Conservation (phyloP, 2,797 vertebrate genomes). For the Coreius guichenoti region DNA sequence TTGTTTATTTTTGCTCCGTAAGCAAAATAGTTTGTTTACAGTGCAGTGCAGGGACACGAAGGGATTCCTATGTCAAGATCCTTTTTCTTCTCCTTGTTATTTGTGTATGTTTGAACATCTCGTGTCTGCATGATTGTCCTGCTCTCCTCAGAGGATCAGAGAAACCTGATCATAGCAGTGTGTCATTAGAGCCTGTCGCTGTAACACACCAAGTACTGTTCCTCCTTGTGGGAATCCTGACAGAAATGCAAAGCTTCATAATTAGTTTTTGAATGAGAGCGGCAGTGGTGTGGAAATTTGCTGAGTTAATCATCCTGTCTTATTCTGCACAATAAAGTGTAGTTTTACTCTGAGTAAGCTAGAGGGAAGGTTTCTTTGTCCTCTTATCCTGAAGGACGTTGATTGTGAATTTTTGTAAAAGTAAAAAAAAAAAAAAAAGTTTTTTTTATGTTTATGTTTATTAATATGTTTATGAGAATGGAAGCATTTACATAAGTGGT, state of each 20-base stretch:
- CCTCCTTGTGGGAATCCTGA: conserved; percentile 49
- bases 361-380: conserved; percentile 4
- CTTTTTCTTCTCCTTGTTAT: conserved; percentile 10
- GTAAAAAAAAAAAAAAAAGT: neutral
- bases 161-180: conserved; percentile 26
- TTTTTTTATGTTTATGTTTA: too few relatives aligned
- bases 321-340: conserved; percentile 21
- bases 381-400: conserved; percentile 12
- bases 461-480: neutral
- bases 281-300: conserved; percentile 67
- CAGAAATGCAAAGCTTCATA: conserved; percentile 69
- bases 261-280: conserved; percentile 70
- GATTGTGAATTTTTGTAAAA: neutral
- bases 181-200: neutral
- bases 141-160: conserved; percentile 8
- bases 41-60: neutral
- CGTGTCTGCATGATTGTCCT: neutral
- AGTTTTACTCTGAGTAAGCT: conserved; percentile 16
- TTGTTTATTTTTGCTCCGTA: neutral
- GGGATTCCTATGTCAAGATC: neutral
- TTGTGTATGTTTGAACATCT: conserved; percentile 25
- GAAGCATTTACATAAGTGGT: conserved; percentile 6
- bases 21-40: neutral
- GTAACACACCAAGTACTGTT: conserved; percentile 7
- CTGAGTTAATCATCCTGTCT: conserved; percentile 61